These are phyloP conservation scores for Panthera leo DNA, from an alignment of 2,113 vertebrate species.

Conservation along the genomic window DNA sequence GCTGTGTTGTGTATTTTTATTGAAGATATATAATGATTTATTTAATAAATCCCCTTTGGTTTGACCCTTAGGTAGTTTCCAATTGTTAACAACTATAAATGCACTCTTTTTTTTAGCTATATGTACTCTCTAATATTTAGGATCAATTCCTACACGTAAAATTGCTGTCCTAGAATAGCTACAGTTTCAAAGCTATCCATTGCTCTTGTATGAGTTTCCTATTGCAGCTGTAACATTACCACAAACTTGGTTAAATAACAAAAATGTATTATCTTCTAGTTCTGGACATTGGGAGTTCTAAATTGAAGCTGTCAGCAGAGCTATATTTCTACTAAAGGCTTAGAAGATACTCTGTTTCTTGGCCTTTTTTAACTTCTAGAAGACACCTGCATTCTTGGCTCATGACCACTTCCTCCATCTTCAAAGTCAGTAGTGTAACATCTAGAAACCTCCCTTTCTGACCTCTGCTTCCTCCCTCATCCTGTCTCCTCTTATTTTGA, in stretches of 20 bases:
- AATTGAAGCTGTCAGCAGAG: not conserved
- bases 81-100: not conserved
- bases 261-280: not conserved
- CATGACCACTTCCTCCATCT: not conserved
- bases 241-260: not conserved
- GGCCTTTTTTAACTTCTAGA: not conserved
- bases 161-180: not conserved
- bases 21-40: not conserved
- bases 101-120: not conserved
- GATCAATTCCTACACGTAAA: not conserved
- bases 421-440: not conserved
- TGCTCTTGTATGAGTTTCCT: not conserved
- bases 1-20: not conserved
- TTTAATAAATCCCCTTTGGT: not conserved
- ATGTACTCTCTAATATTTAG: not conserved
- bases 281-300: not conserved
- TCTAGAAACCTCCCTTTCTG: not conserved
- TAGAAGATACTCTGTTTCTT: not conserved
- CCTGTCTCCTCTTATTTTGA: not conserved
- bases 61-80: not conserved
- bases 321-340: not conserved
- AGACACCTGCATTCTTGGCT: not conserved
- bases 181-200: not conserved
- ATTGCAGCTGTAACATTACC: not conserved
- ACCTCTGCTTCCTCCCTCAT: not conserved